A percentile compares a stretch with the other conserved stretches of the same genome.
phyloP scores from a whole-genome alignment of 2,797 vertebrate species.

The Sebastes wilsoni region DNA sequence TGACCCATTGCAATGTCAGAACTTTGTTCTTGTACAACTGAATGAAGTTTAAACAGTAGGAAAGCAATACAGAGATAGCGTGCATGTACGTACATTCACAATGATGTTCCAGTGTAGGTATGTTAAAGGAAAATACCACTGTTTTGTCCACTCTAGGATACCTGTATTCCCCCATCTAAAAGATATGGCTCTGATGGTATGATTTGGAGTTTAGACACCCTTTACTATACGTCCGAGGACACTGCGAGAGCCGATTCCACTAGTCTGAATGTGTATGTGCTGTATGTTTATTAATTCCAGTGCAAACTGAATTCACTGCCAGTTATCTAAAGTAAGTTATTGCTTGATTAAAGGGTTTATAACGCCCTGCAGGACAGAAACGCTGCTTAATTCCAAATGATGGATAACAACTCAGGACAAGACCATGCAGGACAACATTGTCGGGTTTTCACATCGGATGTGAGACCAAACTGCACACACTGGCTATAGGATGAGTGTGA shows the following conservation, averaged over 20 bases:
- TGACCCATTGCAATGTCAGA: constrained; percentile 52
- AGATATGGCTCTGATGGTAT: background rate
- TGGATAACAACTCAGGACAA: constrained; percentile 34
- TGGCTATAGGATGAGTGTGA: constrained; percentile 3
- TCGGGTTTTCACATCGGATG: background rate
- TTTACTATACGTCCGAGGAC: background rate
- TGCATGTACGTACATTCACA: constrained; percentile 56
- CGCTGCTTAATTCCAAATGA: constrained; percentile 7
- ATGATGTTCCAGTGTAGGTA: constrained; percentile 35
- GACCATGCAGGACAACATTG: background rate
- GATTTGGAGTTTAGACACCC: constrained; percentile 10
- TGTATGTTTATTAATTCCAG: constrained; percentile 4
- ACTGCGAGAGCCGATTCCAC: background rate
- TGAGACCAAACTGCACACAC: background rate
- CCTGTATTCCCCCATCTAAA: background rate
- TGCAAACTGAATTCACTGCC: constrained; percentile 39
- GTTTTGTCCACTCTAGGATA: constrained; percentile 17
- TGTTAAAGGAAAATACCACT: constrained; percentile 59
- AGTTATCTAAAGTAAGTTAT: constrained; percentile 5
- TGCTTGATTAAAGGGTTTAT: constrained; percentile 10
- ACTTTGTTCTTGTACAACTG: constrained; percentile 51
- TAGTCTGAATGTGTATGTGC: constrained; percentile 12
- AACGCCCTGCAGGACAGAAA: background rate
- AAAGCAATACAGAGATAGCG: constrained; percentile 58
- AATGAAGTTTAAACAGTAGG: constrained; percentile 40